These are phyloP conservation scores for Halcyon badia DNA, from an alignment of 2,797 vertebrate species.

Conservation along the genomic window DNA sequence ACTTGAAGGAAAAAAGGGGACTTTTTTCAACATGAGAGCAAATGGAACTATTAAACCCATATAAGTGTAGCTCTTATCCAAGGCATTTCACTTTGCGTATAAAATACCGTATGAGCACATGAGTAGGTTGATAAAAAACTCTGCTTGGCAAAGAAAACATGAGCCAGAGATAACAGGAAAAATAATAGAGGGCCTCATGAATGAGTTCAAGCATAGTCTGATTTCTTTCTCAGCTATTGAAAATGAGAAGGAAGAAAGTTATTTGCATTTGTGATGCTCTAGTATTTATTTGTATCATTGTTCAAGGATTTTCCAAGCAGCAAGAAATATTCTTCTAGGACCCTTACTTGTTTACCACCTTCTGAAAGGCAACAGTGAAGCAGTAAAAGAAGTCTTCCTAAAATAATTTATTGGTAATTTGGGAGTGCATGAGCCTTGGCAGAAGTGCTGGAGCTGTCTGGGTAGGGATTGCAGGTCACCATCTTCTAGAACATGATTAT, in stretches of 20 bases:
- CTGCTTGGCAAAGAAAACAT: background rate
- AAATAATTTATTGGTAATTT: background rate
- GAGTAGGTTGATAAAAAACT: background rate
- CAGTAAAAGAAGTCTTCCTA: background rate
- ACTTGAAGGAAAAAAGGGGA: background rate
- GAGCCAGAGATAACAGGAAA: background rate
- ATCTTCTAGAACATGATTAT: background rate
- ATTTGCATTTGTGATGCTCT: background rate
- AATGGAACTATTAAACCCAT: background rate
- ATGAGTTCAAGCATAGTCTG: background rate
- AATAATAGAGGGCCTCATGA: background rate
- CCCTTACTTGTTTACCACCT: background rate
- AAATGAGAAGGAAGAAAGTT: background rate
- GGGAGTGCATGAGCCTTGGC: fast-evolving
- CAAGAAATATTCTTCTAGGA: background rate
- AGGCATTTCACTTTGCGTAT: background rate
- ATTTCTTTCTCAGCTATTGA: background rate
- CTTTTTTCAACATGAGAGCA: background rate
- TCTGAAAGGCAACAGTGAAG: background rate
- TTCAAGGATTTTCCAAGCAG: background rate
- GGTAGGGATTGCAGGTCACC: background rate
- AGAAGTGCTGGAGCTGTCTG: background rate
- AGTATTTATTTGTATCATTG: background rate
- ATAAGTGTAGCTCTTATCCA: background rate
- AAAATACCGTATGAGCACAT: background rate